Evolutionary conservation across 2,113 vertebrate species (phyloP).

Genomic region (Trichechus manatus): DNA sequence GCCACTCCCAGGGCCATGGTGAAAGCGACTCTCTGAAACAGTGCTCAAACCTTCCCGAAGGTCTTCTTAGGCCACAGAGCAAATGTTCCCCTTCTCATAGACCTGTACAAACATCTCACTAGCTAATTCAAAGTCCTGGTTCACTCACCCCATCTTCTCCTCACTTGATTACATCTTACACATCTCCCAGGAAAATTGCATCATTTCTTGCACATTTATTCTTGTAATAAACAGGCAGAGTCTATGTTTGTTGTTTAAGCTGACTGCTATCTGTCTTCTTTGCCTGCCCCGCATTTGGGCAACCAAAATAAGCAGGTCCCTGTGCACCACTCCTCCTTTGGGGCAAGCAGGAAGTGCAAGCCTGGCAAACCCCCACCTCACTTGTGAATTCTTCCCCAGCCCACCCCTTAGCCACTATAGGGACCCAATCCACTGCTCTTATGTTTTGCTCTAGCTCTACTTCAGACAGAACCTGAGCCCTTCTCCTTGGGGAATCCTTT

Average conservation of each 20-base stretch:
- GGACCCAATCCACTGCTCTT: background rate
- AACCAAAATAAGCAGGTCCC: background rate
- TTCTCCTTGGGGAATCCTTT: background rate
- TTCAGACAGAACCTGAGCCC: background rate
- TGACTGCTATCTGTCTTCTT: background rate
- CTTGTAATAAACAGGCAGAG: background rate
- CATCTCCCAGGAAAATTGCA: background rate
- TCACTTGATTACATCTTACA: background rate
- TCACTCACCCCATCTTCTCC: background rate
- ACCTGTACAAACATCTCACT: background rate
- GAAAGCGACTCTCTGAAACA: no score
- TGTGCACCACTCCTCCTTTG: background rate
- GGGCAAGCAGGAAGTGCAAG: background rate
- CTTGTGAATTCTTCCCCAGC: rapidly evolving
- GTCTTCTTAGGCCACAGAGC: background rate
- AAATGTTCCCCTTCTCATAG: background rate
- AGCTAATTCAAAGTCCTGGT: background rate
- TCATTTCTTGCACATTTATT: background rate
- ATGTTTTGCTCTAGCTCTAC: background rate
- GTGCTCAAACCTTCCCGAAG: background rate
- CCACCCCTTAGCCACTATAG: background rate
- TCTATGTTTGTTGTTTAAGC: background rate
- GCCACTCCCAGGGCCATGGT: no score
- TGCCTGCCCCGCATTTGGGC: background rate
- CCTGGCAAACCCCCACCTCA: no score